phyloP scores from a whole-genome alignment of 2,113 vertebrate species.

The Numenius arquata region DNA sequence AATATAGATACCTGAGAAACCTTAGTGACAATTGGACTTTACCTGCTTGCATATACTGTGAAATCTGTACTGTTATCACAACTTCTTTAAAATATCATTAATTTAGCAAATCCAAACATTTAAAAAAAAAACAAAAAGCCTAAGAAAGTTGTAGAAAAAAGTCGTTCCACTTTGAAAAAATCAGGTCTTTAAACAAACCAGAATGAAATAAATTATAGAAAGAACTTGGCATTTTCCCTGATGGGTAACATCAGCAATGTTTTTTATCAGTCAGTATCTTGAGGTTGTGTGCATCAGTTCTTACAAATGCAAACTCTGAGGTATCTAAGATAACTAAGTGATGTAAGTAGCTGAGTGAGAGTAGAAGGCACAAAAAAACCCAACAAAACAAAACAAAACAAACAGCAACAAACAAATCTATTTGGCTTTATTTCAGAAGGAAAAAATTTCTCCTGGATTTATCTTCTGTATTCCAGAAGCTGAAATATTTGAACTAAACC shows the following conservation, averaged over 20 bases:
- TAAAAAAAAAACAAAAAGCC: background rate
- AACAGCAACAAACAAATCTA: background rate
- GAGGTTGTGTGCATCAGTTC: background rate
- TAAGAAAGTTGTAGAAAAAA: background rate
- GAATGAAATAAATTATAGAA: background rate
- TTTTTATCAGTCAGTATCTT: background rate
- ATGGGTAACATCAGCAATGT: background rate
- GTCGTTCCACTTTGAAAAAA: background rate
- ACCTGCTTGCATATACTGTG: background rate
- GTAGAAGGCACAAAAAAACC: background rate
- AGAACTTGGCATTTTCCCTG: background rate
- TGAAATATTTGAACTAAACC: background rate
- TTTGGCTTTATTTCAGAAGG: background rate
- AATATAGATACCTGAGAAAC: background rate
- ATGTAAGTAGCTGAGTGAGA: background rate
- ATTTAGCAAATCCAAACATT: background rate
- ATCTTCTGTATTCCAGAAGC: background rate
- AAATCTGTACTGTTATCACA: background rate
- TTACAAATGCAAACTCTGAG: background rate
- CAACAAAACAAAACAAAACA: too few species aligned
- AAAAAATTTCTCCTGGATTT: background rate
- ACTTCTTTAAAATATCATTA: background rate
- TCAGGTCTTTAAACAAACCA: background rate
- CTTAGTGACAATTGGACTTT: background rate
- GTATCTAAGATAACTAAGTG: background rate